A percentile compares a stretch with the other conserved stretches of the same genome.
Conservation (phyloP, 2,888 invertebrate genomes). For the Acleris cristana region DNA sequence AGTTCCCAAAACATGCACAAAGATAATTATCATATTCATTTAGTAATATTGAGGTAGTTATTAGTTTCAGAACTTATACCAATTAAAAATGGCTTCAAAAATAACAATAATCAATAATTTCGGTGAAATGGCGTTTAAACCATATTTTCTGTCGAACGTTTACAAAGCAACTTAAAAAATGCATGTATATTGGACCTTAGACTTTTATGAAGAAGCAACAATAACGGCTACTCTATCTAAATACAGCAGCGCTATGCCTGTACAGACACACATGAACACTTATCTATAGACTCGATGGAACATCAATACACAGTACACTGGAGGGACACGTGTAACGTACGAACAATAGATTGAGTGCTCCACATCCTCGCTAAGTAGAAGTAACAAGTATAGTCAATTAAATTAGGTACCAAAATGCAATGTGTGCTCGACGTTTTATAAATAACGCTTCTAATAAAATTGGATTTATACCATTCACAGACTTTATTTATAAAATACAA, state of each 20-base stretch:
- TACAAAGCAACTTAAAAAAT: conserved; percentile 57
- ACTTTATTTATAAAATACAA: conserved; percentile 45
- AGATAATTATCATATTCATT: conserved; percentile 82
- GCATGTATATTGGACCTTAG: conserved; percentile 64
- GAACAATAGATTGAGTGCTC: conserved; percentile 58
- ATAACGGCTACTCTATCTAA: conserved; percentile 62
- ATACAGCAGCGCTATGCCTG: conserved; percentile 39
- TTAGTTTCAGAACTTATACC: conserved; percentile 83
- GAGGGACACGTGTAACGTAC: conserved; percentile 53
- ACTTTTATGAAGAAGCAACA: conserved; percentile 66
- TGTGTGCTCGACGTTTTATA: conserved; percentile 53
- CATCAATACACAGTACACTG: conserved; percentile 55
- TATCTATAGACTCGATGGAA: conserved; percentile 62
- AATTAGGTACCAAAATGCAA: conserved; percentile 53
- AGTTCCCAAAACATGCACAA: conserved; percentile 82
- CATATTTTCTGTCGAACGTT: conserved; percentile 53
- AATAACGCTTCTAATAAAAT: conserved; percentile 42
- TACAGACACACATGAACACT: conserved; percentile 56
- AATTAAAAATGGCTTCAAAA: conserved; percentile 80
- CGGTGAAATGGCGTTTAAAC: conserved; percentile 59
- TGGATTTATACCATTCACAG: conserved; percentile 38
- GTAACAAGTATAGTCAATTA: conserved; percentile 60
- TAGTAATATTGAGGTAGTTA: conserved; percentile 84
- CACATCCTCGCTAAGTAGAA: conserved; percentile 57
- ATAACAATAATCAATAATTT: conserved; percentile 72